Percentiles rank a stretch among this genome's conserved stretches.
These are phyloP conservation scores for Eristalinus sepulchralis DNA, from an alignment of 2,888 invertebrate species.

Conservation along the genomic window DNA sequence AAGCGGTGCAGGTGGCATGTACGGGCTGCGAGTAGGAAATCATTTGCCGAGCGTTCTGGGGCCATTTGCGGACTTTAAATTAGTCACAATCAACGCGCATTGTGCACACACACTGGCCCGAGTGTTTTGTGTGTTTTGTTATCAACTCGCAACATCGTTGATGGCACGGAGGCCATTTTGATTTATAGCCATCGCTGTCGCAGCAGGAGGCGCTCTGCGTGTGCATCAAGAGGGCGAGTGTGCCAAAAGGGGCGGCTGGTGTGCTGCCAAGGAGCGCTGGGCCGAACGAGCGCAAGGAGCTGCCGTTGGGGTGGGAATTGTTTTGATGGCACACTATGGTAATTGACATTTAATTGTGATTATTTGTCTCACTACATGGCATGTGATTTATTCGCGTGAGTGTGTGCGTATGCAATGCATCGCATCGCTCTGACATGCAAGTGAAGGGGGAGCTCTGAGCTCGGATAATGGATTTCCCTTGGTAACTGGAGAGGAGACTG, in stretches of 20 bases:
- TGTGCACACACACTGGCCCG: constrained; percentile 52
- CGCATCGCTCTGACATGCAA: background rate
- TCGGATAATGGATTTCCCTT: background rate
- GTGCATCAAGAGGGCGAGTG: constrained; percentile 10
- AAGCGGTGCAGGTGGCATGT: constrained; percentile 8
- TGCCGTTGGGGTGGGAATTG: background rate
- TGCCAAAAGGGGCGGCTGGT: constrained; percentile 10
- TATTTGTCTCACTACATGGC: constrained; percentile 62
- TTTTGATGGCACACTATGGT: constrained; percentile 18
- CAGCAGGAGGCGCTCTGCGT: constrained; percentile 33
- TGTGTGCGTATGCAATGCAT: background rate
- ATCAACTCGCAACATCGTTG: constrained; percentile 59
- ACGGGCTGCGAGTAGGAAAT: constrained; percentile 49
- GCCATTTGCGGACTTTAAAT: constrained; percentile 58
- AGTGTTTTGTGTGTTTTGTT: constrained; percentile 60
- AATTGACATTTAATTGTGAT: constrained; percentile 59
- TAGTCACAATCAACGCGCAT: constrained; percentile 70
- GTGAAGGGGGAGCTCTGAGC: background rate
- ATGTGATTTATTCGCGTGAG: constrained; percentile 13
- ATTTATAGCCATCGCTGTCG: constrained; percentile 48
- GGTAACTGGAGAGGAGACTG: background rate
- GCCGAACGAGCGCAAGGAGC: constrained; percentile 4
- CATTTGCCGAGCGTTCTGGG: constrained; percentile 62
- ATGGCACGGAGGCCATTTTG: constrained; percentile 68
- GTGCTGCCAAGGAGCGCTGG: constrained; percentile 17